Percentiles rank a stretch among this genome's conserved stretches.
phyloP scores from a whole-genome alignment of 2,797 vertebrate species.

The Telmatherina bonti region DNA sequence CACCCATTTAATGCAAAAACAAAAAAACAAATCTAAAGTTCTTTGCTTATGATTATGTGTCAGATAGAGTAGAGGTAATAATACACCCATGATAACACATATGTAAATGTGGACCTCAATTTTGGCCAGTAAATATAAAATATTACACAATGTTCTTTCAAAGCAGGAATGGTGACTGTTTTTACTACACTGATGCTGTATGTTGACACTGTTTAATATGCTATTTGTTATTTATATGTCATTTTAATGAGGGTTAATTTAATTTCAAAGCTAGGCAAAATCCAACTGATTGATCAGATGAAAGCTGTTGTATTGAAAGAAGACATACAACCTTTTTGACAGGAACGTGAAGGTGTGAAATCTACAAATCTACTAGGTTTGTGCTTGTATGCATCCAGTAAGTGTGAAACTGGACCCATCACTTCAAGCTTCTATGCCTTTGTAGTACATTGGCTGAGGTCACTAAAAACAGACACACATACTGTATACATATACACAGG shows the following conservation, averaged over 20 bases:
- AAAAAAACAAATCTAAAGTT: too few species aligned
- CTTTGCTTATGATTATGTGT: too few species aligned
- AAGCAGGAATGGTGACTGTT: background rate
- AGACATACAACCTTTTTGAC: too few species aligned
- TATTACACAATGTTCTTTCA: too few species aligned
- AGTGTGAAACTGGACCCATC: constrained; percentile 41
- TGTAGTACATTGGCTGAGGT: constrained; percentile 33
- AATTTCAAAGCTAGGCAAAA: background rate
- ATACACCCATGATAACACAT: too few species aligned
- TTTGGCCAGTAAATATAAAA: too few species aligned
- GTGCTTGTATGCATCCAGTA: constrained; percentile 7
- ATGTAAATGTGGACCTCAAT: too few species aligned
- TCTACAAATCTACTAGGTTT: background rate
- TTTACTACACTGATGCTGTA: background rate
- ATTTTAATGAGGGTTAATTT: background rate
- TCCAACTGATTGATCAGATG: too few species aligned
- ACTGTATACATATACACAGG: constrained; percentile 23
- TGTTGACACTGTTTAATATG: background rate
- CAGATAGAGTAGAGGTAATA: too few species aligned
- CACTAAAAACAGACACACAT: constrained; percentile 26
- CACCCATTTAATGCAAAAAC: too few species aligned
- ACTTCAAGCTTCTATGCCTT: constrained; percentile 37
- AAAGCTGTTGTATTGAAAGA: too few species aligned
- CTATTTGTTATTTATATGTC: background rate
- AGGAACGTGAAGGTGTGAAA: background rate